Conservation (phyloP, 2,888 invertebrate species). For the Drosophila ezoana region DNA sequence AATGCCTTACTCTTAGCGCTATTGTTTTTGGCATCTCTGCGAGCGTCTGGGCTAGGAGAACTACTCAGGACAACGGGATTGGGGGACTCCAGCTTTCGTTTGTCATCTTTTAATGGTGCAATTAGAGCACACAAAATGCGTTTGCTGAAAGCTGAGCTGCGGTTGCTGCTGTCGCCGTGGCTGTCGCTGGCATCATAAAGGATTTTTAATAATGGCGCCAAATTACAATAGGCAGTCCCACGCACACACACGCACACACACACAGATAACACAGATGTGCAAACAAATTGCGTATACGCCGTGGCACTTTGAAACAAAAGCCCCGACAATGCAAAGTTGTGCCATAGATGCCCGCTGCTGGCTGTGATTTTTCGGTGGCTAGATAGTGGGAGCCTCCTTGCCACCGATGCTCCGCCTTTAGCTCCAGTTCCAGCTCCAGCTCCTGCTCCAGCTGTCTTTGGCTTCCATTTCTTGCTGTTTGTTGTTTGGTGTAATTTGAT, state of each 20-base stretch:
- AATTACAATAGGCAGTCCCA: constrained; percentile 74
- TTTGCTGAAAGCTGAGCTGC: constrained; percentile 76
- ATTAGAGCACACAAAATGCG: constrained; percentile 78
- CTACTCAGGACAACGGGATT: constrained; percentile 10
- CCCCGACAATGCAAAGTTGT: constrained; percentile 72
- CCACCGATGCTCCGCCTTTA: not conserved
- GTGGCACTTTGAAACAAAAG: constrained; percentile 79
- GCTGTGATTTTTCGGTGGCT: constrained; percentile 4
- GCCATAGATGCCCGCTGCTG: constrained; percentile 27
- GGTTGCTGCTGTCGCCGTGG: constrained; percentile 39
- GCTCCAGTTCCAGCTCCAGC: constrained; percentile 9
- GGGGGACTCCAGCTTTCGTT: constrained; percentile 55
- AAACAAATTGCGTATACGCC: constrained; percentile 75
- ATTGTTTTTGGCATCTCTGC: constrained; percentile 46
- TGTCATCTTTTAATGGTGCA: constrained; percentile 80
- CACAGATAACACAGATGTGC: constrained; percentile 26
- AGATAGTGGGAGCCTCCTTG: constrained; percentile 43
- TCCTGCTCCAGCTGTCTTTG: constrained; percentile 20
- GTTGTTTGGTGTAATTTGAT: constrained; percentile 73
- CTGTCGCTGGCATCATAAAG: constrained; percentile 71
- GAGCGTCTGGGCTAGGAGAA: constrained; percentile 29
- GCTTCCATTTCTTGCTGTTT: constrained; percentile 32
- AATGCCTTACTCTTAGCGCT: constrained; percentile 61
- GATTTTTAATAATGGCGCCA: constrained; percentile 80
- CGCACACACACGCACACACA: constrained; percentile 31